Percentiles rank a stretch among this genome's conserved stretches.
Evolutionary conservation across 2,888 invertebrate species (phyloP).

Genomic region (Eumerus sabulonum): DNA sequence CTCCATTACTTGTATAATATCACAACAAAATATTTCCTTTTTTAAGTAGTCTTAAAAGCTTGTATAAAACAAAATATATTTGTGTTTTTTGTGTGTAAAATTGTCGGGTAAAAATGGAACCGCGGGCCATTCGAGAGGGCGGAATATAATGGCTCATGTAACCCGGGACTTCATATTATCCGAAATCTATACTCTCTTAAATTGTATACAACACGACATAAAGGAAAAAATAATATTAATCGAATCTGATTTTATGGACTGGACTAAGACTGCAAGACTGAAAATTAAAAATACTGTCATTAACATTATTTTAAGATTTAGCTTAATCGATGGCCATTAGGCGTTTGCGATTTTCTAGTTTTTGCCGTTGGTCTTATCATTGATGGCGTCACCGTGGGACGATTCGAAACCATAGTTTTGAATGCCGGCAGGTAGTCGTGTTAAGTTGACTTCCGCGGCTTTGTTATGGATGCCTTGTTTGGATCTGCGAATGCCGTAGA

Average conservation of each 20-base stretch:
- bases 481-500: conserved; percentile 90
- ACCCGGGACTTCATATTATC: conserved; percentile 53
- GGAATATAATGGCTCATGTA: conserved; percentile 36
- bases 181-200: conserved; percentile 67
- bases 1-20: conserved; percentile 20
- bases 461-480: conserved; percentile 79
- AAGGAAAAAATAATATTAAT: conserved; percentile 8
- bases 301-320: conserved; percentile 28
- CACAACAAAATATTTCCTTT: conserved; percentile 20
- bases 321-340: conserved; percentile 13
- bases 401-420: conserved; percentile 27
- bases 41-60: conserved; percentile 8
- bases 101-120: conserved; percentile 62
- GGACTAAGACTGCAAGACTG: neutral
- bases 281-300: conserved; percentile 46
- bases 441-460: no score
- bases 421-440: neutral
- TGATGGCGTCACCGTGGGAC: conserved; percentile 38
- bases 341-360: conserved; percentile 47
- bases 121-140: conserved; percentile 43
- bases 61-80: conserved; percentile 1
- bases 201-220: no score
- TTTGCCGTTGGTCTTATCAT: conserved; percentile 45
- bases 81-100: conserved; percentile 35
- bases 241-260: conserved; percentile 7